These are phyloP conservation scores for Pegea sp. DNA, from an alignment of 23 tunicate genomes.

Conservation along the genomic window DNA sequence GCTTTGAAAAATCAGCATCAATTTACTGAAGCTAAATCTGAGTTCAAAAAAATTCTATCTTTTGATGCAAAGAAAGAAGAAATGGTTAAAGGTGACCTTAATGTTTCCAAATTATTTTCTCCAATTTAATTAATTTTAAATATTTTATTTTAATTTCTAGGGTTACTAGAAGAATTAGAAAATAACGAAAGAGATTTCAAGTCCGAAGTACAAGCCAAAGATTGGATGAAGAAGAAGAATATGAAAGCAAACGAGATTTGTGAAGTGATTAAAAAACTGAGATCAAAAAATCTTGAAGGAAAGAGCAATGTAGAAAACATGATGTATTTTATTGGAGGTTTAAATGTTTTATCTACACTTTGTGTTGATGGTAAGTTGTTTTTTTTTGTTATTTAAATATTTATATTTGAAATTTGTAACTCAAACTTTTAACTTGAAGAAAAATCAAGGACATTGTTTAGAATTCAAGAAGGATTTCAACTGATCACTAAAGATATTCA, in stretches of 20 bases:
- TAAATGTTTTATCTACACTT: conserved; percentile 23
- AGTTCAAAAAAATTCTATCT: conserved; percentile 16
- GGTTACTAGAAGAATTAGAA: conserved; percentile 12
- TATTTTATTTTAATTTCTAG: conserved; percentile 1
- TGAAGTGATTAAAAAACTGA: conserved; percentile 22
- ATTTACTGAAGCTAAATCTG: conserved; percentile 29
- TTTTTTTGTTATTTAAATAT: too few relatives aligned
- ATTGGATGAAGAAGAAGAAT: conserved; percentile 10
- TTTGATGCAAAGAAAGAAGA: conserved; percentile 34
- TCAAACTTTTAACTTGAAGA: conserved; percentile 18
- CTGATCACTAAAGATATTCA: conserved; percentile 7
- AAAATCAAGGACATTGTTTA: conserved; percentile 45
- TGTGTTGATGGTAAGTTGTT: conserved; percentile 26
- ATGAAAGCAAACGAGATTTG: conserved; percentile 12
- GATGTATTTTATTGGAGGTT: conserved; percentile 48
- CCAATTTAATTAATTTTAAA: background rate
- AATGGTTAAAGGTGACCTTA: conserved; percentile 14
- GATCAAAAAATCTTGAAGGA: conserved; percentile 5
- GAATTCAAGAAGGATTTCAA: conserved; percentile 47
- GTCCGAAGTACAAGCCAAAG: conserved; percentile 18
- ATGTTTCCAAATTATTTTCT: background rate
- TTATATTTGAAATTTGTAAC: too few relatives aligned
- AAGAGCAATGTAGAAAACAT: conserved; percentile 9
- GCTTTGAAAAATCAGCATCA: conserved; percentile 21
- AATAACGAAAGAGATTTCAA: conserved; percentile 8